phyloP scores from a whole-genome alignment of 2,797 vertebrate species.

The Malacoraja senta region DNA sequence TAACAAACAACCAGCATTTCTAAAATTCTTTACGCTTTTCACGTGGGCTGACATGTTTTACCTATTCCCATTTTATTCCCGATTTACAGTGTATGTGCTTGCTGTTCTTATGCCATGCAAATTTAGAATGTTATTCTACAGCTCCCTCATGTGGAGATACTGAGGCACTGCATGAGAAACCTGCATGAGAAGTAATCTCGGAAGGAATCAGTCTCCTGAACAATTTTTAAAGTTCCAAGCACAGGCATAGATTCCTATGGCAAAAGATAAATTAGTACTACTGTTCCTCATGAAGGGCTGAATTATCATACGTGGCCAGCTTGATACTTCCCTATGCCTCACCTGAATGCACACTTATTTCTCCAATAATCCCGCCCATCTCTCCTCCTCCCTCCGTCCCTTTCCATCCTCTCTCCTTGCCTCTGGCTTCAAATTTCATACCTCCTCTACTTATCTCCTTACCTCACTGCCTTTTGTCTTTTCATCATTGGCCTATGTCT shows the following conservation, averaged over 20 bases:
- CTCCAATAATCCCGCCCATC: too few relatives aligned
- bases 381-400: too few relatives aligned
- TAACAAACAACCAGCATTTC: not conserved
- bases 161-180: not conserved
- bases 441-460: too few relatives aligned
- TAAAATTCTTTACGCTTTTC: not conserved
- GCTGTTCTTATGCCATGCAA: not conserved
- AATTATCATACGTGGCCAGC: not conserved
- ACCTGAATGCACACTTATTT: too few relatives aligned
- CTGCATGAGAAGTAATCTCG: too few relatives aligned
- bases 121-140: not conserved
- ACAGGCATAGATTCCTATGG: too few relatives aligned
- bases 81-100: not conserved
- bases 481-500: too few relatives aligned
- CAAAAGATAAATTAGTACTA: not conserved
- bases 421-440: too few relatives aligned
- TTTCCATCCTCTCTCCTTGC: too few relatives aligned
- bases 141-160: not conserved
- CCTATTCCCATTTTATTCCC: not conserved
- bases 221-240: too few relatives aligned
- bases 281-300: not conserved
- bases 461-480: too few relatives aligned
- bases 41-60: not conserved
- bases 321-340: not conserved
- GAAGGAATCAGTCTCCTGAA: too few relatives aligned